These are phyloP conservation scores for Protobothrops mucrosquamatus DNA, from an alignment of 2,113 vertebrate genomes.

Conservation along the genomic window DNA sequence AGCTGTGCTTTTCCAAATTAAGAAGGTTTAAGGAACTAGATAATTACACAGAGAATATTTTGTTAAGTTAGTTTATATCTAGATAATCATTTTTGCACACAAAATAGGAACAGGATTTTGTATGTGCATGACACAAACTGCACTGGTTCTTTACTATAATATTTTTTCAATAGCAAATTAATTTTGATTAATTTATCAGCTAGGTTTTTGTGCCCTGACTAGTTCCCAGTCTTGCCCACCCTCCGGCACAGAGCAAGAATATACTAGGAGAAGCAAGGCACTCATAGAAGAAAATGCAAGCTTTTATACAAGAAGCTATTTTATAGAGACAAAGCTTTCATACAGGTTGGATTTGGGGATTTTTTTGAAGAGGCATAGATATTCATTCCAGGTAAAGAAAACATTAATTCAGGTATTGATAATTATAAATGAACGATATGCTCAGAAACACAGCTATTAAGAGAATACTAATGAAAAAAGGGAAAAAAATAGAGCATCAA, in stretches of 20 bases:
- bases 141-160: too few relatives aligned
- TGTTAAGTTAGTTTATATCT: background rate
- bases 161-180: too few relatives aligned
- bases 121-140: background rate
- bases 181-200: too few relatives aligned
- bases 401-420: slow-evolving; percentile 77
- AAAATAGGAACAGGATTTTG: background rate
- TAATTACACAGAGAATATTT: background rate
- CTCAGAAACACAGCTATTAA: slow-evolving; percentile 49
- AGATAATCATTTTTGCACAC: background rate
- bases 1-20: background rate
- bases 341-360: slow-evolving; percentile 45
- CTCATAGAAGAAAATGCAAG: background rate
- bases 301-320: slow-evolving; percentile 45
- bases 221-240: too few relatives aligned
- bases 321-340: slow-evolving; percentile 40
- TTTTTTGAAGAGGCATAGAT: slow-evolving; percentile 60
- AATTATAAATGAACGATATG: slow-evolving; percentile 77
- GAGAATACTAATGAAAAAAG: slow-evolving; percentile 20
- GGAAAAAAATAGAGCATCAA: slow-evolving; percentile 53
- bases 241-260: too few relatives aligned
- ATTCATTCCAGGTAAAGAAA: slow-evolving; percentile 63
- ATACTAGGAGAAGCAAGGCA: background rate
- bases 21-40: background rate
- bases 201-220: too few relatives aligned